A percentile compares a stretch with the other conserved stretches of the same genome.
phyloP scores from a whole-genome alignment of 2,888 invertebrate species.

The Biston betularia region DNA sequence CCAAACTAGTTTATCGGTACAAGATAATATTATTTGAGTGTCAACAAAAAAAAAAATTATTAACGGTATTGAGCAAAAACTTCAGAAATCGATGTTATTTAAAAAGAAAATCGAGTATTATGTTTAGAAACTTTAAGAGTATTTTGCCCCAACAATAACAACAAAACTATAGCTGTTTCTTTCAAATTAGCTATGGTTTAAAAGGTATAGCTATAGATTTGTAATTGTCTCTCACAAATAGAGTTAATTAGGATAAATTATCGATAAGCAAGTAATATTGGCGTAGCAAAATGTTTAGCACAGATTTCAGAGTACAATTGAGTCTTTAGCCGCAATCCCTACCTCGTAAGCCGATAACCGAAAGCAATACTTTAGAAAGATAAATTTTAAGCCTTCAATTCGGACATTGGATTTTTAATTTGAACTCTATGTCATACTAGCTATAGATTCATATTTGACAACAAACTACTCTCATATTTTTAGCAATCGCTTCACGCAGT shows the following conservation, averaged over 20 bases:
- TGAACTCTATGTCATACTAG: not conserved
- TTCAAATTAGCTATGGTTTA: not conserved
- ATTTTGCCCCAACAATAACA: slow-evolving; percentile 24
- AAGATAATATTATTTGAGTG: no score
- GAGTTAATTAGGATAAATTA: slow-evolving; percentile 11
- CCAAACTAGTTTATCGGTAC: no score
- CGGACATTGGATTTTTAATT: not conserved
- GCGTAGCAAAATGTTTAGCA: slow-evolving; percentile 10
- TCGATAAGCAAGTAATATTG: slow-evolving; percentile 6
- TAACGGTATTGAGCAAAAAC: no score
- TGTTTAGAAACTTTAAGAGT: no score
- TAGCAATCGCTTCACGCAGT: not conserved
- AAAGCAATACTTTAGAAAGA: not conserved
- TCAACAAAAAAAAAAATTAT: no score
- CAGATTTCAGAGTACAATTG: not conserved
- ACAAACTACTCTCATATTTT: not conserved
- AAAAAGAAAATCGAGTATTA: no score
- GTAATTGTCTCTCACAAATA: slow-evolving; percentile 22
- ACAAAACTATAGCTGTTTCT: slow-evolving; percentile 22
- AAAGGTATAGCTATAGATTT: slow-evolving; percentile 27
- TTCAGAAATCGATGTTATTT: not conserved
- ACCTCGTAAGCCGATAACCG: slow-evolving; percentile 14
- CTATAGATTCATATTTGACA: no score
- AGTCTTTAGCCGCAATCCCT: slow-evolving; percentile 11
- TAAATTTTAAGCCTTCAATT: not conserved